Evolutionary conservation across 1,140 invertebrate species (phyloP), one percentile per base, ranked within the genome.

Genomic region (Calycopis cecrops): DNA sequence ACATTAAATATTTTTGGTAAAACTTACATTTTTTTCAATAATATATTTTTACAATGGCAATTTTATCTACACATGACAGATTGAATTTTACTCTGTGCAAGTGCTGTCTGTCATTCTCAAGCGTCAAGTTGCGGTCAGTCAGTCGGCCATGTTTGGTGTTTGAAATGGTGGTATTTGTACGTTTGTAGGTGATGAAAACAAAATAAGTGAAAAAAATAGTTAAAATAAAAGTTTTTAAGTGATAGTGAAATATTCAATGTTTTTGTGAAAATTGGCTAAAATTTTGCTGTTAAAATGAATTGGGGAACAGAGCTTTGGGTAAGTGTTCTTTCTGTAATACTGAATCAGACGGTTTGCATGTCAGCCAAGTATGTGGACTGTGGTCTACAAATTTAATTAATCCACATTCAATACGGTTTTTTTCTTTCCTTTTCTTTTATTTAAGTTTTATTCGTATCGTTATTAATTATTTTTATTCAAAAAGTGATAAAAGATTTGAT

Each of bases 111-210:
- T 44, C 40, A 44, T 44, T 44, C 9, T 52, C 14, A 48, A 40
- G 53, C 60, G 67, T 70, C 65, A 64, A 59, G 60, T 18, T 40
- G 35, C 21, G 40, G 38, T 21, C 55, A 59, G 62, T 75, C 74
- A 79, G 81, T 84, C 81, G 80, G 83, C 83, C 83, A 86, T 86
- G 81, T 86, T 86, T 83, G 73, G 79, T 85, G 81, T 85, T 80
- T 75, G 75, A 83, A 79, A 78, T 80, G 76, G 79, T 83, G 80
- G 73, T 82, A 64, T 55, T 58, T 64, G 48, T 63, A 61, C 52
- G 44, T 67, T 37, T 55, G 48, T 59, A 54, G 73, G 77, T 82
- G 79, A 73, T 72, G 69, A 75, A 76, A 76, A 76, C 66, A 73
- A 65, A 67, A 69, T 65, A 71, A 49, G 69, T 73, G 81, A 54